Evolutionary conservation across 2,888 invertebrate genomes (phyloP), one percentile per base, ranked within the genome.

Genomic region (Cryptops parisi): DNA sequence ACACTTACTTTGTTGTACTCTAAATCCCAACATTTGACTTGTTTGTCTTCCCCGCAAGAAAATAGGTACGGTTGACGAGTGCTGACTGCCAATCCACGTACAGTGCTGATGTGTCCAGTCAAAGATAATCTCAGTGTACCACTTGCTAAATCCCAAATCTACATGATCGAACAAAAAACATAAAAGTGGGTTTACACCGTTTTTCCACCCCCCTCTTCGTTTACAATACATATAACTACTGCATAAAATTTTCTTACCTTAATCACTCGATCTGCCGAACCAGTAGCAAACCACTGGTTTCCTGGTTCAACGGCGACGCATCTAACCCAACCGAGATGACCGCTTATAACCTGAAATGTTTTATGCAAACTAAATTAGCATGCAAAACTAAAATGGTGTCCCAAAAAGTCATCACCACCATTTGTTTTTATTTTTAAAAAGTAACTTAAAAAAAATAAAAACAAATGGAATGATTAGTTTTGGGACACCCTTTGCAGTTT

Each of bases 11-110:
- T 99, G 67, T 99, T 99, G 65, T 97, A 93, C 71, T 99, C 98
- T 26, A 99, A 75, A 73, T 99, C 98, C 98, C 98, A 99, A 67
- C 98, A 99, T 73, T 97, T 98, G 0, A 98, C 97, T 74, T 94
- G 93, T 63, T 97, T 81, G 70, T 99, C 98, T 74, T 99, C 98
- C 12, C 98, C 97, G 67, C 94, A 96, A 59, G 94, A 94, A 73
- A 99, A 99, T 46, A 99, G 72, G 68, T 98, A 99, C 2, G 98
- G 98, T 74, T 99, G 97, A 60, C 96, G 74, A 0, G 81, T 70
- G 58, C 96, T 96, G 45, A 99, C 87, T 50, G 88, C 91, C 27
- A 99, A 73, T 1, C 97, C 97, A 66, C 98, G 77, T 0, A 99
- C 98, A 6, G 93, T 88, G 67, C 96, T 96, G 47, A 99, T 93